Conservation (phyloP, 2,113 vertebrate species). For the Panthera uncia region DNA sequence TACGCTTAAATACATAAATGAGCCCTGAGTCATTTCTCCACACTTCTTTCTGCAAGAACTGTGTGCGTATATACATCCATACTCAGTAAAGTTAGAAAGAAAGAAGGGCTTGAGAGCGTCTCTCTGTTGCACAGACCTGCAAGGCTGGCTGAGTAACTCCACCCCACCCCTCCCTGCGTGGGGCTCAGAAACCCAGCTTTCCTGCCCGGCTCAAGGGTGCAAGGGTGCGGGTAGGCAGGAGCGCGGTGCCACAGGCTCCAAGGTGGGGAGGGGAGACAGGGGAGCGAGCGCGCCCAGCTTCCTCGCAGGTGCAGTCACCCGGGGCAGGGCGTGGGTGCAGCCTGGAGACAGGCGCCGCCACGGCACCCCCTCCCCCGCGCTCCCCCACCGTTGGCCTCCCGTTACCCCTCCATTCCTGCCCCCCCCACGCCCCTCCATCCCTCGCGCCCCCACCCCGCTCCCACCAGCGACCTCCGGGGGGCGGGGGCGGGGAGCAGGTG, state of each 20-base stretch:
- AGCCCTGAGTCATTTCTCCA: neutral
- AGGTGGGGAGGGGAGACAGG: fast-evolving
- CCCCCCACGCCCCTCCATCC: constrained; percentile 80
- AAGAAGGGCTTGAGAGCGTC: neutral
- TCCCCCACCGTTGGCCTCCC: constrained; percentile 77
- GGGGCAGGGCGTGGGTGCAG: neutral
- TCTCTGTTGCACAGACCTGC: neutral
- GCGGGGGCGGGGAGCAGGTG: too few relatives aligned
- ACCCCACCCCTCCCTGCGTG: neutral
- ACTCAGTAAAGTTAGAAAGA: neutral
- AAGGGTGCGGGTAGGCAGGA: neutral
- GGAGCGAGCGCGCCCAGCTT: neutral
- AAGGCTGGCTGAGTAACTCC: neutral
- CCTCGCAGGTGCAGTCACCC: neutral
- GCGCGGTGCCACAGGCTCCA: fast-evolving
- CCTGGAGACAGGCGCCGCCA: neutral
- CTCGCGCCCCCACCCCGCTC: constrained; percentile 84
- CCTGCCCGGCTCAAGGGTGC: neutral
- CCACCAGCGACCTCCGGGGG: constrained; percentile 71
- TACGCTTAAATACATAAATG: neutral
- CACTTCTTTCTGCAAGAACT: neutral
- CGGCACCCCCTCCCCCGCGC: neutral
- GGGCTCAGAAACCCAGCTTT: neutral
- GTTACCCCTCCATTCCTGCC: too few relatives aligned
- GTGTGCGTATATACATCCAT: fast-evolving